These are phyloP conservation scores for Bhutanitis thaidina DNA, from an alignment of 2,888 invertebrate species.

Conservation along the genomic window DNA sequence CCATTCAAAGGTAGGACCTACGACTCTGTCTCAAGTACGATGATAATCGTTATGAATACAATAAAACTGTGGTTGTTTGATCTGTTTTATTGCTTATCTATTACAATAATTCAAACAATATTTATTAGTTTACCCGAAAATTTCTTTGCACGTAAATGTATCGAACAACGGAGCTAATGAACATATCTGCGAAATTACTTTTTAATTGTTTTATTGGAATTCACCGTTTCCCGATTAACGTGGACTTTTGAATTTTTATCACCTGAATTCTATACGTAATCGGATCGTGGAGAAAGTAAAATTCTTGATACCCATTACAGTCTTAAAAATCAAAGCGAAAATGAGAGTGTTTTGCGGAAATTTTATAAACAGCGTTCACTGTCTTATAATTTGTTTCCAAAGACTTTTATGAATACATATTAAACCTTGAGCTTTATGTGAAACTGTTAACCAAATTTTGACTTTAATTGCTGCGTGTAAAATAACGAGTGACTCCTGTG, in stretches of 20 bases:
- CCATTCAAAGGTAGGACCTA: no score
- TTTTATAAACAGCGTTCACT: conserved; percentile 52
- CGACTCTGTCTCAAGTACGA: no score
- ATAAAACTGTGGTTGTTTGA: no score
- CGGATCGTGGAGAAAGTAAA: conserved; percentile 68
- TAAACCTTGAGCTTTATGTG: conserved; percentile 39
- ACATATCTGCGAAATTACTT: neutral
- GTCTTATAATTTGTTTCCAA: conserved; percentile 43
- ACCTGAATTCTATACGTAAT: conserved; percentile 48
- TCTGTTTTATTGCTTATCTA: no score
- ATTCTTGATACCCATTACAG: conserved; percentile 51
- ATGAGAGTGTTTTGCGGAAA: conserved; percentile 59
- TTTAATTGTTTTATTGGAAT: conserved; percentile 30
- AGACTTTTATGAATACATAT: conserved; percentile 35
- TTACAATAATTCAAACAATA: no score
- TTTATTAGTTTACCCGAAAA: no score
- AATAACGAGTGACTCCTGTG: conserved; percentile 23
- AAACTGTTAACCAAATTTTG: conserved; percentile 36
- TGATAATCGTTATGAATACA: no score
- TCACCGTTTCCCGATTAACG: conserved; percentile 40
- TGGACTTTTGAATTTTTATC: conserved; percentile 51
- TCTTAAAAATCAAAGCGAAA: conserved; percentile 61
- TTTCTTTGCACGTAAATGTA: no score
- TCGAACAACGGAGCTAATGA: no score
- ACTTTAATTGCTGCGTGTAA: conserved; percentile 32